A percentile compares a stretch with the other conserved stretches of the same genome.
Evolutionary conservation across 2,113 vertebrate genomes (phyloP).

Genomic region (Opisthocomus hoazin): DNA sequence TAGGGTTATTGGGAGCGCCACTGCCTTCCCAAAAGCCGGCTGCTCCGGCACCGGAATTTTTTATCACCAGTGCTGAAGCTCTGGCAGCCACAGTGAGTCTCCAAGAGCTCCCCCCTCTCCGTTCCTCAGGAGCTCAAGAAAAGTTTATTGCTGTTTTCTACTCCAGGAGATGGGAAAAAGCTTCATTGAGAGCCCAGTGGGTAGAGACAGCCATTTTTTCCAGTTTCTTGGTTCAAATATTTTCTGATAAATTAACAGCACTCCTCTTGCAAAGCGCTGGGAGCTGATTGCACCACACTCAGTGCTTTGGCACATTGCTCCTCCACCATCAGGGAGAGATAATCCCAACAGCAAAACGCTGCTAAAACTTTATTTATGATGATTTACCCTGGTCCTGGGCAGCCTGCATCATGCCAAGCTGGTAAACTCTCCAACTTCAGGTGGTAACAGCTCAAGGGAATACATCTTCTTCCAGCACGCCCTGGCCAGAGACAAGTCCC

Average conservation of each 20-base stretch:
- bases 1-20: background rate
- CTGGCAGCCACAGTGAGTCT: background rate
- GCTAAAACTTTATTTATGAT: background rate
- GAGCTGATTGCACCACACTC: background rate
- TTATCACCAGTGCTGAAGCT: background rate
- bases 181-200: background rate
- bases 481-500: background rate
- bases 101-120: background rate
- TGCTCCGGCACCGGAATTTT: background rate
- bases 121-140: background rate
- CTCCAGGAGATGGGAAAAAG: background rate
- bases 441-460: background rate
- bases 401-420: accelerated
- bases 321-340: background rate
- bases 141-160: background rate
- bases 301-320: accelerated
- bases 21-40: accelerated
- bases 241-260: background rate
- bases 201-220: background rate
- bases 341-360: background rate
- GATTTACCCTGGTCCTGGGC: background rate
- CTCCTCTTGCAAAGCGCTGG: background rate
- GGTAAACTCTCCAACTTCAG: background rate
- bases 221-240: background rate
- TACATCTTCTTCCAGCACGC: accelerated